phyloP scores from a whole-genome alignment of 2,113 vertebrate genomes.

The Bostrychus sinensis region DNA sequence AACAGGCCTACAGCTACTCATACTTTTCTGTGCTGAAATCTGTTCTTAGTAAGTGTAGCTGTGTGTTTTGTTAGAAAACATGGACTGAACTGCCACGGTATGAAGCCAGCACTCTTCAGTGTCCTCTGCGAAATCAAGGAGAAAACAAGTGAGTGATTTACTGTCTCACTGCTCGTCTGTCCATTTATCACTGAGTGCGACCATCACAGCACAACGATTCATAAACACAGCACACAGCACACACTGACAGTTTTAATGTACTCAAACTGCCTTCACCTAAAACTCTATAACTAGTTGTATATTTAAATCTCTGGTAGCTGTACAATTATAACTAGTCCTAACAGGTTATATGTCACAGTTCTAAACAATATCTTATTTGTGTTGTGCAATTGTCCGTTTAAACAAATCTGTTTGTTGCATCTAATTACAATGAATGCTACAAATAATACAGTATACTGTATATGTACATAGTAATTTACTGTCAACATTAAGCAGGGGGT shows the following conservation, averaged over 20 bases:
- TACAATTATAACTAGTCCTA: too few relatives aligned
- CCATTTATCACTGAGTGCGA: neutral
- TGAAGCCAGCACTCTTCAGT: slow-evolving; percentile 18
- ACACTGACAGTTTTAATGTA: too few relatives aligned
- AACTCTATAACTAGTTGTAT: too few relatives aligned
- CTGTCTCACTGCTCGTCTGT: neutral
- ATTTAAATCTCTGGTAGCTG: too few relatives aligned
- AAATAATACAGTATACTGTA: neutral
- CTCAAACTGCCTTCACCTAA: too few relatives aligned
- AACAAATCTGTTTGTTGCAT: too few relatives aligned
- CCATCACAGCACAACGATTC: neutral
- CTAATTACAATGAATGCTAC: neutral
- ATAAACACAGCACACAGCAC: neutral
- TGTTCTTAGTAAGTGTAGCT: neutral
- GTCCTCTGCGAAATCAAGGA: slow-evolving; percentile 21
- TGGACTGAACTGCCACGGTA: slow-evolving; percentile 20
- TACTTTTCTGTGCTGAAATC: neutral
- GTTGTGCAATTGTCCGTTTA: too few relatives aligned
- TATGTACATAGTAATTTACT: too few relatives aligned
- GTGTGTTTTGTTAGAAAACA: slow-evolving; percentile 12
- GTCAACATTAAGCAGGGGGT: too few relatives aligned
- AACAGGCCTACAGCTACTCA: too few relatives aligned
- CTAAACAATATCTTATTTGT: too few relatives aligned
- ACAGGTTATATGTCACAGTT: too few relatives aligned
- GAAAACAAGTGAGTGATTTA: slow-evolving; percentile 11